phyloP scores from a whole-genome alignment of 2,888 invertebrate genomes.

The Cryptops parisi region DNA sequence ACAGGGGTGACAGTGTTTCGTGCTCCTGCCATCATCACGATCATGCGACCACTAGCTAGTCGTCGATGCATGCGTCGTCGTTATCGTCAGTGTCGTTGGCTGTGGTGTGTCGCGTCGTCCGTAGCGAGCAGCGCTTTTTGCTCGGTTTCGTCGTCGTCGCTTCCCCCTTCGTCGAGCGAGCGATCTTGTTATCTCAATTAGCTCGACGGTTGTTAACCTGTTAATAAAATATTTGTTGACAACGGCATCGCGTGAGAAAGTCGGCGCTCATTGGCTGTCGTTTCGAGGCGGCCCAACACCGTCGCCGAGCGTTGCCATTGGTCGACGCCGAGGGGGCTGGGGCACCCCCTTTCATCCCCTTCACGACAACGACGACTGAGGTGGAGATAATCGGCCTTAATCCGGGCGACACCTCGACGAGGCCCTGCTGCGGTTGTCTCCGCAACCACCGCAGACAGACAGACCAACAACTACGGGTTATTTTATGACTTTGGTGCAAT shows the following conservation, averaged over 20 bases:
- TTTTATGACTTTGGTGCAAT: too few species aligned
- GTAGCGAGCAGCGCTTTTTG: not conserved
- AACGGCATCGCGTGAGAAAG: not conserved
- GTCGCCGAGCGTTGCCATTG: not conserved
- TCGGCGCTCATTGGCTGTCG: constrained; percentile 5
- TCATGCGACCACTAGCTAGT: too few species aligned
- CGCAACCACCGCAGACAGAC: too few species aligned
- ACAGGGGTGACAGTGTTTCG: too few species aligned
- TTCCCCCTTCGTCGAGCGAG: constrained; percentile 14
- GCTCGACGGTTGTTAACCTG: constrained; percentile 7
- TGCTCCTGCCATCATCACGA: too few species aligned
- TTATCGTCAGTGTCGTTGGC: too few species aligned
- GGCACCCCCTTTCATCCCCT: too few species aligned
- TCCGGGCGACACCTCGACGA: constrained; percentile 8
- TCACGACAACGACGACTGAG: not conserved
- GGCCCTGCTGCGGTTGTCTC: not conserved
- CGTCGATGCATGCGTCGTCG: too few species aligned
- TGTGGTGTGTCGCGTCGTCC: too few species aligned
- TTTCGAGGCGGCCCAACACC: too few species aligned
- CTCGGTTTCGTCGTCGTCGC: not conserved
- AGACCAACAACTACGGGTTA: too few species aligned
- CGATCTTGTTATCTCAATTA: constrained; percentile 11
- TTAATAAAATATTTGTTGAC: constrained; percentile 13
- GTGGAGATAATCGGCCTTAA: constrained; percentile 6
- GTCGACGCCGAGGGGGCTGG: not conserved